Evolutionary conservation across 1,140 invertebrate species (phyloP), one percentile per base, ranked within the genome.

Genomic region (Meloidogyne exigua): DNA sequence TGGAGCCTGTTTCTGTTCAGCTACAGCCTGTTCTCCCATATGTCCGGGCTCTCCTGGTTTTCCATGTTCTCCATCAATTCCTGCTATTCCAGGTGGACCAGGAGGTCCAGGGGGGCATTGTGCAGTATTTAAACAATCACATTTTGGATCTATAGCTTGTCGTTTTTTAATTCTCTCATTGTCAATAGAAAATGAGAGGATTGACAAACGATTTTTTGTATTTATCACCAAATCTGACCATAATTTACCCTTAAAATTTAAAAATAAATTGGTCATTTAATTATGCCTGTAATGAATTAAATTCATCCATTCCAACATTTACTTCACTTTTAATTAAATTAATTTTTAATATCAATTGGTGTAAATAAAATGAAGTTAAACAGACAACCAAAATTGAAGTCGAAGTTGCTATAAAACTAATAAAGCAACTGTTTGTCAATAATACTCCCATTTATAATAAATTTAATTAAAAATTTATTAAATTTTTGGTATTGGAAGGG

Each of bases 41-140:
- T 36, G 25, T 15, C 68, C 68, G 15, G 68, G 42, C 21, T 70
- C 68, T 15, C 68, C 68, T 15, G 68, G 42, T 18, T 62, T 70
- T 18, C 68, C 68, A 23, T 44, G 36, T 62, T 70, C 68, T 9
- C 68, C 68, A 70, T 70, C 68, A 25, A 62, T 2, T n/a, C 68
- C 68, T 0, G 68, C 15, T n/a, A 36, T 32, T 12, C 68, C 68
- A 18, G 68, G 36, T 23, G 68, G 68, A 9, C 68, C 68, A 0
- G 68, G 68, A 44, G 68, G 68, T 1, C 68, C 68, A 13, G 68
- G 42, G 9, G 68, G 68, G 39, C 68, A 70, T 26, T 57, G 68
- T 70, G 32, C 36, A 13, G 68, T 70, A 62, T 62, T 70, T 18
- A 70, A n/a, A 18, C 68, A 70, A 70, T 70, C 68, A 44, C 68